Conservation (phyloP, 2,797 vertebrate species). For the Alca torda region DNA sequence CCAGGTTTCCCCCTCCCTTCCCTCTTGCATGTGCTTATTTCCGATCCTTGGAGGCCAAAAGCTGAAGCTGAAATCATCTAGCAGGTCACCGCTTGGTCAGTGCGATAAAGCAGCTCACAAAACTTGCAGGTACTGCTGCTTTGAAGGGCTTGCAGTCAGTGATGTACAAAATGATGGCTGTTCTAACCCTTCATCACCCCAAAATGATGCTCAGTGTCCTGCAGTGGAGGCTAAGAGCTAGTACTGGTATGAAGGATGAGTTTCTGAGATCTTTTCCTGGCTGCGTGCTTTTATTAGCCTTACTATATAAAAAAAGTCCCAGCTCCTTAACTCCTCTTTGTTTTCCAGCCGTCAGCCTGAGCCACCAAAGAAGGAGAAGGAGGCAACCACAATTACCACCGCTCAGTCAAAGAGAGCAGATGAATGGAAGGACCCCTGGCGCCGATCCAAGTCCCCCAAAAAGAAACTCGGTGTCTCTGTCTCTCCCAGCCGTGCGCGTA, state of each 20-base stretch:
- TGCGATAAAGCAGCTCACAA: fast-evolving
- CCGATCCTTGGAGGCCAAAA: background rate
- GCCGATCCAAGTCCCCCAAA: constrained; percentile 95
- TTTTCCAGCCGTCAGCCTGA: constrained; percentile 86
- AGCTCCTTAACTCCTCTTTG: background rate
- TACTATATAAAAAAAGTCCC: background rate
- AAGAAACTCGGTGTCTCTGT: constrained; percentile 83
- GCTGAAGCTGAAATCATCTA: background rate
- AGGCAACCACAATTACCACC: constrained; percentile 40
- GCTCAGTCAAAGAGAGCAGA: constrained; percentile 88
- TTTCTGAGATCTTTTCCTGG: background rate
- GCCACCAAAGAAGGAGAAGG: constrained; percentile 83
- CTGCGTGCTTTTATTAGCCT: fast-evolving
- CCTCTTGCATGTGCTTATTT: background rate
- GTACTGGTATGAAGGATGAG: background rate
- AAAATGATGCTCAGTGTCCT: background rate
- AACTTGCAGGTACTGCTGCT: background rate
- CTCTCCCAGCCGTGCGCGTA: constrained; percentile 87
- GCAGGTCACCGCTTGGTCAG: background rate
- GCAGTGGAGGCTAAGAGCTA: background rate
- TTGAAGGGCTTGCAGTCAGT: background rate
- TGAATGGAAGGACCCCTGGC: constrained; percentile 98
- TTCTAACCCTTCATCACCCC: fast-evolving
- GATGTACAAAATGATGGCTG: background rate
- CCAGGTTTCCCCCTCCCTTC: background rate